Evolutionary conservation across 1,140 invertebrate genomes (phyloP), one percentile per base, ranked within the genome.

Genomic region (Drosophila dunni): DNA sequence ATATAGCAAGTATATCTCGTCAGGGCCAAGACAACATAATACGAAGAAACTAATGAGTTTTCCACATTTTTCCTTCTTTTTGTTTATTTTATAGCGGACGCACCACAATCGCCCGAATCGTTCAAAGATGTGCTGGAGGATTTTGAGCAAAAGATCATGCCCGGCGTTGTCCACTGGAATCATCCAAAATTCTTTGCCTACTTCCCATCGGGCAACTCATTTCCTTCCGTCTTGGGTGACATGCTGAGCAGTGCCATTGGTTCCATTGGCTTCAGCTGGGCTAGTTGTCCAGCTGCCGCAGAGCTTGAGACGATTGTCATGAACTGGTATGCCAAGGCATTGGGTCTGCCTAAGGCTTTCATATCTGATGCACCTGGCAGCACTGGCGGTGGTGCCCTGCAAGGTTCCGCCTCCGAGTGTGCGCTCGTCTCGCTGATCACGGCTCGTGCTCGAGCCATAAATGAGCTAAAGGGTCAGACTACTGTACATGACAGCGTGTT

Each of bases 151-250:
- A 97, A 97, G 92, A 98, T 99, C 70, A 98, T 99, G 97, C 97
- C 97, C 9, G 98, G 98, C 68, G 95, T 98, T 50, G 98, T 98
- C 0, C 98, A 99, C 90, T 99, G 98, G 98, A 97, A 99, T 92
- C 98, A 99, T 94, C 97, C 98, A 1, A 94, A 96, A 64, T 99
- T 99, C 91, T 98, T 99, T 90, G 98, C 98, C 1, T 99, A 99
- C 93, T 99, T 99, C 93, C 98, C 98, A 3, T 96, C 97, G 3
- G 98, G 98, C 15, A 98, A 98, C 93, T 98, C 97, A 0, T 99
- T 96, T 91, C 97, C 98, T 1, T 98, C 98, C 2, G 97, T 99
- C 50, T 93, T 99, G 13, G 98, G 96, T 3, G 97, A 98, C 89
- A 98, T 99, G 97, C 89, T 99, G 3, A 96, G 96, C 5, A 96